Base-by-base conservation (phyloP, 2,888 invertebrate species). In the Spisula subtruncata region DNA sequence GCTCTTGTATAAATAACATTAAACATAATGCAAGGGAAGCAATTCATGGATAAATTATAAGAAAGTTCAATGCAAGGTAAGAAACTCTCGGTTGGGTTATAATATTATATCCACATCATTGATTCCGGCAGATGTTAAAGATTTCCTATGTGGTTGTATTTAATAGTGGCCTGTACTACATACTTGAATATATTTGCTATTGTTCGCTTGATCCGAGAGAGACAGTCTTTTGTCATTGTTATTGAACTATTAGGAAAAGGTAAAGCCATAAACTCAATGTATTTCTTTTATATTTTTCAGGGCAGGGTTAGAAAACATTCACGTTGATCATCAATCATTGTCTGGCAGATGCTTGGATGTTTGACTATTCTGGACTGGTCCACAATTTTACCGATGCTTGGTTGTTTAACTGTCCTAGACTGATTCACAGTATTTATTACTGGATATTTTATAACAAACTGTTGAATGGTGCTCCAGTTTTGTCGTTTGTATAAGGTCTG, bases 261-360 rank as follows among this genome's bases (percentile, higher is more conserved):
- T n/a, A 6, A n/a, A 66, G 60, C 25, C 60, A n/a, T 66, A 66
- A 25, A 66, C 60, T 66, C n/a, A 66, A 25, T 66, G 25, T 25
- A 66, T 66, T 66, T 66, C 60, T 66, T 66, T 66, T 66, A 25
- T 66, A 66, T 66, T 75, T 75, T 75, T 35, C 32, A 35, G 29
- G 12, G 75, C 32, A 35, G 75, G 6, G 14, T 32, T 32, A 35
- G 35, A 75, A 75, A 75, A 29, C 18, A 35, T 32, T 75, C 35
- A 32, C 35, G 16, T 35, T 32, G 12, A 14, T 18, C 75, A 75
- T 75, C 75, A 35, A 75, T 75, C 75, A 75, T 35, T 18, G 75
- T 75, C 75, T 18, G 25, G 25, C 60, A 66, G 25, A 66, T 66
- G 60, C 60, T 66, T n/a, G 10, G n/a, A 25, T 66, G 60, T 66